phyloP scores from a whole-genome alignment of 2,797 vertebrate species.

The Oreortyx pictus region DNA sequence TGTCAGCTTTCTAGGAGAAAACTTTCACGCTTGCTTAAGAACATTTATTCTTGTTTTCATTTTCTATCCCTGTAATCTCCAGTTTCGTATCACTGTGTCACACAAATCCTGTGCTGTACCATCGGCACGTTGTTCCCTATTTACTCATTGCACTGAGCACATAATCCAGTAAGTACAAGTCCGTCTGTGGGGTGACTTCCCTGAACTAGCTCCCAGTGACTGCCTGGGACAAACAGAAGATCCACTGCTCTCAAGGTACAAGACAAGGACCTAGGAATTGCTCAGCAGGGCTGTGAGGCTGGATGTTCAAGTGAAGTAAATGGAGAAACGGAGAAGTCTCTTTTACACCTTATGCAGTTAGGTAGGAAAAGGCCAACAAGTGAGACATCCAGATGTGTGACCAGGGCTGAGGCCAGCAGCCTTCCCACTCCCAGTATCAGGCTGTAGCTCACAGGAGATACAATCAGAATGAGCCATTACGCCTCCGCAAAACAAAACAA shows the following conservation, averaged over 20 bases:
- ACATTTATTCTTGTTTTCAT: background rate
- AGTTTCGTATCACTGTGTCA: background rate
- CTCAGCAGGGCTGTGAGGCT: background rate
- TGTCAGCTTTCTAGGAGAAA: background rate
- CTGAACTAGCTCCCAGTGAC: background rate
- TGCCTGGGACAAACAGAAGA: background rate
- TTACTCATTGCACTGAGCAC: background rate
- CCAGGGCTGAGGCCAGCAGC: slow-evolving; percentile 23
- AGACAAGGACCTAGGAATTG: background rate
- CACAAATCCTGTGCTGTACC: background rate
- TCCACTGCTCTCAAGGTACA: background rate
- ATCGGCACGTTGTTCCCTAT: rapidly evolving
- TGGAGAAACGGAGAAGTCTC: background rate
- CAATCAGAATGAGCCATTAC: slow-evolving; percentile 38
- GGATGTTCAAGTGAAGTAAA: background rate
- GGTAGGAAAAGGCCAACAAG: background rate
- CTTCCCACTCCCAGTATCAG: slow-evolving; percentile 18
- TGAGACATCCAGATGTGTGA: background rate
- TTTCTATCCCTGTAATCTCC: background rate
- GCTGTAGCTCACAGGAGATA: slow-evolving; percentile 51
- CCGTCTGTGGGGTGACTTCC: background rate
- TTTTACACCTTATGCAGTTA: background rate
- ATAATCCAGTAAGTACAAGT: background rate
- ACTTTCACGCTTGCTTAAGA: background rate
- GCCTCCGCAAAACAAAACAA: slow-evolving; percentile 12